A percentile compares a stretch with the other conserved stretches of the same genome.
Conservation (phyloP, 2,888 invertebrate species). For the Acholoe squamosa region DNA sequence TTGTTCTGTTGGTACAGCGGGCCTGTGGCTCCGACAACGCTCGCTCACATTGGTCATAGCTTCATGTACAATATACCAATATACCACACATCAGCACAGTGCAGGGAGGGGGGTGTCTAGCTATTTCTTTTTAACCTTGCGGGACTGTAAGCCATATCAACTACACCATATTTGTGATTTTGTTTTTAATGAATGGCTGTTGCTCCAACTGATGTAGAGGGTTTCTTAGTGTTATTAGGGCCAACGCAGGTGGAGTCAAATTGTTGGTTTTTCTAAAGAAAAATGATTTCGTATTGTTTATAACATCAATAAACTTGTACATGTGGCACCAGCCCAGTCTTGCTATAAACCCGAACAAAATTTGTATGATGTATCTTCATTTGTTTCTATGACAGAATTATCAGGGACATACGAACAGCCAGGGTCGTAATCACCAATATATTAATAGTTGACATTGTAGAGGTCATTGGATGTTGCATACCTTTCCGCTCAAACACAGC, state of each 20-base stretch:
- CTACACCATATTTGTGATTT: slow-evolving; percentile 8
- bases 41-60: neutral
- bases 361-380: neutral
- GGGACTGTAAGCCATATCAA: neutral
- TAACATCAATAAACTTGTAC: too few species aligned
- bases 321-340: neutral
- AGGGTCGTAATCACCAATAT: neutral
- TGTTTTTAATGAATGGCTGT: slow-evolving; percentile 3
- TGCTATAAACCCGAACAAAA: neutral
- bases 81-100: too few species aligned
- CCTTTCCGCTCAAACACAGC: too few species aligned
- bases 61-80: neutral
- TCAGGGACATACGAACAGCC: neutral
- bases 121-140: neutral
- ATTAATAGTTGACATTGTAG: neutral
- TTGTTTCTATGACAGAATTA: neutral
- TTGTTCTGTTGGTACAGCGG: slow-evolving; percentile 34
- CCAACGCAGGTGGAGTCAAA: too few species aligned
- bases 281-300: too few species aligned
- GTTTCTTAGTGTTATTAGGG: neutral
- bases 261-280: too few species aligned
- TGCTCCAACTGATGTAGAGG: neutral
- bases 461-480: neutral
- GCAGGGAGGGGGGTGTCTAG: too few species aligned
- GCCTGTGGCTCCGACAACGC: neutral